phyloP scores from a whole-genome alignment of 1,140 invertebrate genomes.

The Meloidogyne exigua region DNA sequence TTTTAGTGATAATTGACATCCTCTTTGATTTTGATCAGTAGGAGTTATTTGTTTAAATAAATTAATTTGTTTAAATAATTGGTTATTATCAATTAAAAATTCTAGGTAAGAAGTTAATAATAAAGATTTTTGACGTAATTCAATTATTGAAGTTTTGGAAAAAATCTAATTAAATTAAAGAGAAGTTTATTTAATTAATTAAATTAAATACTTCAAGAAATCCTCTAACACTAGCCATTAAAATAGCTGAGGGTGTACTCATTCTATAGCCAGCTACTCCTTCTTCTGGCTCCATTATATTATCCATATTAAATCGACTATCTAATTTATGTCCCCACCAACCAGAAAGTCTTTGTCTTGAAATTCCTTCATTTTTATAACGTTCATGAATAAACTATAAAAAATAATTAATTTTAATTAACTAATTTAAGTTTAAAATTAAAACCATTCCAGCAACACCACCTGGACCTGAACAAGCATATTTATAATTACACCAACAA shows the following conservation, averaged over 20 bases:
- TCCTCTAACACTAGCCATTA: conserved; percentile 67
- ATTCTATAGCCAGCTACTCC: conserved; percentile 68
- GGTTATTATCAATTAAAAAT: background rate
- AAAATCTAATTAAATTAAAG: background rate
- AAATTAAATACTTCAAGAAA: conserved; percentile 45
- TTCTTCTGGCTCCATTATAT: conserved; percentile 60
- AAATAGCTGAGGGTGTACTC: conserved; percentile 69
- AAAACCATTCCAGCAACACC: conserved; percentile 54
- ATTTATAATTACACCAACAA: conserved; percentile 73
- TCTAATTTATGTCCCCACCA: conserved; percentile 68
- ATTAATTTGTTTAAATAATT: conserved; percentile 8
- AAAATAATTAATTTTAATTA: background rate
- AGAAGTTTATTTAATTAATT: background rate
- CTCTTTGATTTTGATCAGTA: conserved; percentile 66
- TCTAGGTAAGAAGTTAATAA: background rate
- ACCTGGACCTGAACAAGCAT: conserved; percentile 70
- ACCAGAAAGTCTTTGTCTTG: conserved; percentile 62
- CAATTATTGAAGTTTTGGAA: background rate
- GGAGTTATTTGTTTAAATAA: conserved; percentile 68
- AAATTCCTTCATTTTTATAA: conserved; percentile 53
- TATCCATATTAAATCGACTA: conserved; percentile 67
- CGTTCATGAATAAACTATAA: conserved; percentile 66
- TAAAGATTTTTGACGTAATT: background rate
- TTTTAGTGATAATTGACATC: conserved; percentile 68
- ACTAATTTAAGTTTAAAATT: background rate